A percentile compares a stretch with the other conserved stretches of the same genome.
Conservation (phyloP, 2,113 vertebrate genomes). For the Lichenostomus cassidix region DNA sequence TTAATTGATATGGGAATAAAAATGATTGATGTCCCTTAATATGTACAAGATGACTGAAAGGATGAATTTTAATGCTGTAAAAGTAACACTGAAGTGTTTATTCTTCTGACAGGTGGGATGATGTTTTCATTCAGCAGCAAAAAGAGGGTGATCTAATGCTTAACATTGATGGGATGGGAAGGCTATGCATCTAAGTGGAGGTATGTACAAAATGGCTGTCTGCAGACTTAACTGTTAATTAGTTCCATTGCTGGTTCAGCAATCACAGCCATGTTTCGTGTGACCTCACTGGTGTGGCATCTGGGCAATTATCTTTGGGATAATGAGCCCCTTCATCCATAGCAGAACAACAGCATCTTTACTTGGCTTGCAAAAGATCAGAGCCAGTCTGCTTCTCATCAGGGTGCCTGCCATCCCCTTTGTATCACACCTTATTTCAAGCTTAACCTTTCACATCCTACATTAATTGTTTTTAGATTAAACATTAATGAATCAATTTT, state of each 20-base stretch:
- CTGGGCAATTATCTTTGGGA: constrained; percentile 75
- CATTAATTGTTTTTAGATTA: constrained; percentile 75
- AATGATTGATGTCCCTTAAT: neutral
- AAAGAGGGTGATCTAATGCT: neutral
- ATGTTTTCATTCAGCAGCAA: neutral
- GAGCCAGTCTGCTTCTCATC: constrained; percentile 66
- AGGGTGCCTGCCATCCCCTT: constrained; percentile 52
- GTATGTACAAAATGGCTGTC: constrained; percentile 26
- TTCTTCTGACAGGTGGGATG: neutral
- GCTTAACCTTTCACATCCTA: constrained; percentile 71
- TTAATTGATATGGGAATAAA: neutral
- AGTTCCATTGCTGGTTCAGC: constrained; percentile 52
- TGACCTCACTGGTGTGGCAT: constrained; percentile 72
- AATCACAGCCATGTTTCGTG: constrained; percentile 27
- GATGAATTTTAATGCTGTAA: neutral
- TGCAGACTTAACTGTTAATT: constrained; percentile 66
- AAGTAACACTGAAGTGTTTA: neutral
- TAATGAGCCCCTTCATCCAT: constrained; percentile 76
- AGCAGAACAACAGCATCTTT: constrained; percentile 68
- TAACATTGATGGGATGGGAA: neutral
- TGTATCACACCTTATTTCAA: constrained; percentile 64
- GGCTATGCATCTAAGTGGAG: neutral
- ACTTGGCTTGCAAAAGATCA: constrained; percentile 64
- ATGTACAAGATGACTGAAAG: neutral
- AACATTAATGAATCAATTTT: constrained; percentile 70